Conservation (phyloP, 2,888 invertebrate species). For the Cerceris rybyensis region DNA sequence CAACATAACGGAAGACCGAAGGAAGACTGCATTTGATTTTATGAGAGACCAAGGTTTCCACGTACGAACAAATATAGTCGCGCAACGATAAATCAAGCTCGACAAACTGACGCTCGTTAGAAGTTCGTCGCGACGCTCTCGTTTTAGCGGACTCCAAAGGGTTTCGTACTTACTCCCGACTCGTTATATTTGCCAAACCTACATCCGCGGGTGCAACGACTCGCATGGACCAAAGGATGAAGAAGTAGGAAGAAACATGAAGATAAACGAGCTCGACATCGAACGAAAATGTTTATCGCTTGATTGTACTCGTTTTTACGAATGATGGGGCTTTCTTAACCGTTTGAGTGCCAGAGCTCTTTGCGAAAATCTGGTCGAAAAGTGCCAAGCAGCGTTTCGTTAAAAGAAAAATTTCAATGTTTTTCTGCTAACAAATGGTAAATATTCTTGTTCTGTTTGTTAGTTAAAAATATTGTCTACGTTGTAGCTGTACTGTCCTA, state of each 20-base stretch:
- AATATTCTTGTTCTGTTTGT: no score
- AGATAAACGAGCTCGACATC: background rate
- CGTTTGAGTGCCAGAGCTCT: no score
- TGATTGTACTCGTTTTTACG: background rate
- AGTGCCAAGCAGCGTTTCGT: no score
- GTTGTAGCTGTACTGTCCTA: no score
- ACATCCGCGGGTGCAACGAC: background rate
- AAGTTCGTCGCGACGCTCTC: background rate
- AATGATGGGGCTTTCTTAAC: background rate
- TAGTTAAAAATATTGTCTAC: no score
- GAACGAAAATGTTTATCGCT: background rate
- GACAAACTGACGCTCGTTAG: slow-evolving; percentile 29
- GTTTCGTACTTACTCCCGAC: no score
- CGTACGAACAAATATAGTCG: background rate
- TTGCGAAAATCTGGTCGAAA: no score
- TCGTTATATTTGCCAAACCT: background rate
- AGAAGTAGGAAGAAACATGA: background rate
- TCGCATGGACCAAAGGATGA: background rate
- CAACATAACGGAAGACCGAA: background rate
- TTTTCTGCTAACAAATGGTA: no score
- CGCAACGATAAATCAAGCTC: slow-evolving; percentile 30
- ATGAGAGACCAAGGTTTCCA: slow-evolving; percentile 10
- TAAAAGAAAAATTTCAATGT: no score
- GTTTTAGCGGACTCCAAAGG: background rate
- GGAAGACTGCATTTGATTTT: background rate